Evolutionary conservation across 1,140 invertebrate species (phyloP).

Genomic region (Bilobella aurantiaca): DNA sequence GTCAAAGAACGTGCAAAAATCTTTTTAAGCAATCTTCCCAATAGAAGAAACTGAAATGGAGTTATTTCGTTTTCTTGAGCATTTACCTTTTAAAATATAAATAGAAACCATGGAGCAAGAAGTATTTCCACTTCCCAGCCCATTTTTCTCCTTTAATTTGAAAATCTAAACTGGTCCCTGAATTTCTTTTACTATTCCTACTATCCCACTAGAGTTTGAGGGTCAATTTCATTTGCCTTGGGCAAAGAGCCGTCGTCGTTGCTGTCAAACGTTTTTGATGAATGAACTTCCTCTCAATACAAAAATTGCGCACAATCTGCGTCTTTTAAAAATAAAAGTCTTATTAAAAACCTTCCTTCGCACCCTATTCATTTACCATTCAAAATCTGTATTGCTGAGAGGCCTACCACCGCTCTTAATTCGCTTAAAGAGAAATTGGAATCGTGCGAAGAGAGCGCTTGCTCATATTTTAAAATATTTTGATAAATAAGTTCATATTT

Average conservation of each 20-base stretch:
- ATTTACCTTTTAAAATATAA: too few relatives aligned
- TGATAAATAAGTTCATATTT: too few relatives aligned
- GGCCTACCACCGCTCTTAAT: too few relatives aligned
- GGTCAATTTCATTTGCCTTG: too few relatives aligned
- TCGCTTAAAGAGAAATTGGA: background rate
- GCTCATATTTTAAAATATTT: too few relatives aligned
- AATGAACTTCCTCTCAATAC: background rate
- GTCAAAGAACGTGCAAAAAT: constrained; percentile 25
- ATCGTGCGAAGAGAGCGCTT: background rate
- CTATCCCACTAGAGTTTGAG: too few relatives aligned
- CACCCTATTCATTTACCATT: too few relatives aligned
- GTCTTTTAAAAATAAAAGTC: too few relatives aligned
- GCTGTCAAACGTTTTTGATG: too few relatives aligned
- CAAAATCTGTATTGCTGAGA: too few relatives aligned
- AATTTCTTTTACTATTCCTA: background rate
- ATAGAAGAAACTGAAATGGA: background rate
- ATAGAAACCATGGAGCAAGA: too few relatives aligned
- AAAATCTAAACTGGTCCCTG: background rate
- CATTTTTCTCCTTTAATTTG: background rate
- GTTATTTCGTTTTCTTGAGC: background rate
- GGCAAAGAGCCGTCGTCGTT: too few relatives aligned
- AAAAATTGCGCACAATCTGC: background rate
- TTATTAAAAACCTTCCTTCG: background rate
- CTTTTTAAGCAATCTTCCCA: constrained; percentile 8
- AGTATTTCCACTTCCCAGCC: background rate